Conservation (phyloP, 2,888 invertebrate species). For the Lycaena phlaeas region DNA sequence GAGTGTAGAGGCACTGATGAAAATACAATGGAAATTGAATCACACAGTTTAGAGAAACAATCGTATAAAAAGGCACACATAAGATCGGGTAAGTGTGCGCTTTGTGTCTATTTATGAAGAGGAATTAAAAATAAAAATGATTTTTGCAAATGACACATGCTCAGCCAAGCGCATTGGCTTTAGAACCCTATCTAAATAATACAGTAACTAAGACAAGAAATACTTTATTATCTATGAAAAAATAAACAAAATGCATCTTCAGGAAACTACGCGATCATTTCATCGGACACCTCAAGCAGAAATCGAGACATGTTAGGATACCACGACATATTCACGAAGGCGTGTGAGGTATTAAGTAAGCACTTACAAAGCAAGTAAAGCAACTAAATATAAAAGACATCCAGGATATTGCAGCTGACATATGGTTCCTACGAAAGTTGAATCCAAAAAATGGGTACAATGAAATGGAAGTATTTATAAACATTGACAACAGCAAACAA, state of each 20-base stretch:
- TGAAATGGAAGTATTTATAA: neutral
- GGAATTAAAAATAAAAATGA: conserved; percentile 3
- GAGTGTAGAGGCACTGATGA: neutral
- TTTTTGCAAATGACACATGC: neutral
- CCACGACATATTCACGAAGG: neutral
- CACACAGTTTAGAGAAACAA: neutral
- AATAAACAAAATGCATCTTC: conserved; percentile 9
- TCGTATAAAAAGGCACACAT: neutral
- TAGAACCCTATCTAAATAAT: neutral
- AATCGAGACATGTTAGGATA: conserved; percentile 19
- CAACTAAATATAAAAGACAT: conserved; percentile 9
- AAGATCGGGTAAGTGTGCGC: neutral
- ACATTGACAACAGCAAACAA: conserved; percentile 4
- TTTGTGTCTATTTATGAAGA: neutral
- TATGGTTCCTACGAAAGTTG: neutral
- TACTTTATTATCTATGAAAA: conserved; percentile 1
- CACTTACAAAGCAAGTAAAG: conserved; percentile 10
- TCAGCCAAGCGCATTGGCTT: conserved; percentile 4
- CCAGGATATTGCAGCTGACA: neutral
- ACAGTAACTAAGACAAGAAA: neutral
- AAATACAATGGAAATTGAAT: neutral
- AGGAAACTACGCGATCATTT: conserved; percentile 3
- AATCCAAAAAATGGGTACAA: neutral
- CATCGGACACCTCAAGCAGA: conserved; percentile 35
- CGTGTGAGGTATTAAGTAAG: neutral